Percentiles rank a stretch among this genome's conserved stretches.
Conservation (phyloP, 2,888 invertebrate species). For the Tetanocera ferruginea region DNA sequence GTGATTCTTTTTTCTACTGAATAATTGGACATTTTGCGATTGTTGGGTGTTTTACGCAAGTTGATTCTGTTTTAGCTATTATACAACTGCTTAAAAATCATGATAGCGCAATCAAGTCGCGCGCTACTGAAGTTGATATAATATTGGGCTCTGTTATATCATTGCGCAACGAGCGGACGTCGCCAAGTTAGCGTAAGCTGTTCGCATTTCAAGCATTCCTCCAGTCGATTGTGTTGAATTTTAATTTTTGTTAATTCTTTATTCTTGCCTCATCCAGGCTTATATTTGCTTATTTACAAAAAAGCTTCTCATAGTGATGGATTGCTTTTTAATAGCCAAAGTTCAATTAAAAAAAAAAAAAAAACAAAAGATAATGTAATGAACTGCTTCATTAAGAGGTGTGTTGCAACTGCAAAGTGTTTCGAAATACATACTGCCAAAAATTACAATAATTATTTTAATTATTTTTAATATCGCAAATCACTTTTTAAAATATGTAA, state of each 20-base stretch:
- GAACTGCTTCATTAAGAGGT: too few relatives aligned
- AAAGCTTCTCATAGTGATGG: too few relatives aligned
- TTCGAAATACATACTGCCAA: too few relatives aligned
- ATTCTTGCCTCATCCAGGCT: too few relatives aligned
- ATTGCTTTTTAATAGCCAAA: too few relatives aligned
- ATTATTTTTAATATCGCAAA: too few relatives aligned
- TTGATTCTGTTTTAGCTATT: constrained; percentile 5
- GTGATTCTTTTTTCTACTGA: not conserved
- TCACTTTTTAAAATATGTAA: too few relatives aligned
- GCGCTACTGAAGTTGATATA: not conserved
- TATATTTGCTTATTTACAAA: too few relatives aligned
- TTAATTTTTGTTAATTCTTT: not conserved
- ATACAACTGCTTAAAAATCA: constrained; percentile 14
- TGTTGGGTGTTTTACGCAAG: constrained; percentile 12
- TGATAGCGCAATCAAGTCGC: not conserved
- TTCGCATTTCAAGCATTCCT: not conserved
- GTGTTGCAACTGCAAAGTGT: too few relatives aligned
- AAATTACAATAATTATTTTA: too few relatives aligned
- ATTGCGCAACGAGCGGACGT: constrained; percentile 47
- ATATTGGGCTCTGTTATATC: constrained; percentile 59
- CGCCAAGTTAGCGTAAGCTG: constrained; percentile 27
- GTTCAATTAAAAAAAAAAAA: too few relatives aligned
- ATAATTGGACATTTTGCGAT: not conserved
- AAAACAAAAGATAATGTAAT: too few relatives aligned
- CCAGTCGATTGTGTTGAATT: not conserved